These are phyloP conservation scores for Galeopterus variegatus DNA, from an alignment of 2,113 vertebrate species.

Conservation along the genomic window DNA sequence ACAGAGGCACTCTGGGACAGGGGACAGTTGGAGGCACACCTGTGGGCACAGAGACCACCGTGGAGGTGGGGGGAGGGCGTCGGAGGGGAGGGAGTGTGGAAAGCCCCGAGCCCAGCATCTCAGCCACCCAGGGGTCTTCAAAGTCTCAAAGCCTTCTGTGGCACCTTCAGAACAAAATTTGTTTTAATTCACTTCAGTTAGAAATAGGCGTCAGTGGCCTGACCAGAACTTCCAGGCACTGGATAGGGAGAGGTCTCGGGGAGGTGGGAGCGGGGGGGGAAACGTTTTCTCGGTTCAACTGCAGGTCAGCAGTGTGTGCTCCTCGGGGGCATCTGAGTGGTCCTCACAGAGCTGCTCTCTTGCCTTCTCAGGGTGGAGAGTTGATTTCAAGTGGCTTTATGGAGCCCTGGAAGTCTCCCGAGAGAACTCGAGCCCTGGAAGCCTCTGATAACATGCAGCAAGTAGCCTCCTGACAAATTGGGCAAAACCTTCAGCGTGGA, in stretches of 20 bases:
- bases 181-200: neutral
- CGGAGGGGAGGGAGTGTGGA: accelerated
- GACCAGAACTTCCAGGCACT: neutral
- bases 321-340: neutral
- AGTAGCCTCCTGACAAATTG: neutral
- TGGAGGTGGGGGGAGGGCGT: neutral
- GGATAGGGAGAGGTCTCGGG: neutral
- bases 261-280: accelerated
- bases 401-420: neutral
- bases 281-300: neutral
- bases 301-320: neutral
- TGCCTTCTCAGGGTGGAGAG: neutral
- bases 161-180: neutral
- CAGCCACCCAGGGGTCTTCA: neutral
- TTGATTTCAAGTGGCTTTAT: neutral
- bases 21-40: neutral
- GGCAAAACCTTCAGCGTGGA: neutral
- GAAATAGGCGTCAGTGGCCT: neutral
- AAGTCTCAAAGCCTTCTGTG: neutral
- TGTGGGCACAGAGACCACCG: neutral
- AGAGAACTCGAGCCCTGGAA: neutral
- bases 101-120: neutral
- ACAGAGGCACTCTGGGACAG: neutral
- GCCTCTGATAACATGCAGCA: neutral
- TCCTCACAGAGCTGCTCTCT: neutral